These are phyloP conservation scores for Geococcyx californianus DNA, from an alignment of 2,113 vertebrate genomes.

Conservation along the genomic window DNA sequence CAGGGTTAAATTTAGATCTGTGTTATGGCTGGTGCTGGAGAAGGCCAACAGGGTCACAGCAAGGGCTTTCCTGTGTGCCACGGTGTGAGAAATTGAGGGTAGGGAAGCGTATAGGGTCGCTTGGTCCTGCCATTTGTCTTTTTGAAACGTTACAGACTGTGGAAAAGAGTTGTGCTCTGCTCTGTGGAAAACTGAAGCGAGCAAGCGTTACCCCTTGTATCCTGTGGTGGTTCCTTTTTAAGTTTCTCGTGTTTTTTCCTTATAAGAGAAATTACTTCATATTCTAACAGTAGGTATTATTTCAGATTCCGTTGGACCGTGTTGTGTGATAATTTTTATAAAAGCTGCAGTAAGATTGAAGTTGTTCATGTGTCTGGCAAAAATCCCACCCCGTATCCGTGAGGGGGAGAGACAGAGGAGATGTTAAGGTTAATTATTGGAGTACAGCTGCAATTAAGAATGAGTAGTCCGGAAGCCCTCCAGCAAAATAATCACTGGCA, in stretches of 20 bases:
- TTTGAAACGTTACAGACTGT: not conserved
- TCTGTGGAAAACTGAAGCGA: not conserved
- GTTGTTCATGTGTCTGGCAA: not conserved
- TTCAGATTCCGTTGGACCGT: not conserved
- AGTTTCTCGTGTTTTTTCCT: not conserved
- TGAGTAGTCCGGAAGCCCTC: slow-evolving; percentile 47
- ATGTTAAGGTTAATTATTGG: slow-evolving; percentile 32
- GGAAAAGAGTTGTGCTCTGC: not conserved
- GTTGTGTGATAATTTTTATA: not conserved
- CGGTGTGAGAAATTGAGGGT: not conserved
- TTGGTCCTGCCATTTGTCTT: not conserved
- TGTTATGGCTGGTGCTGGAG: not conserved
- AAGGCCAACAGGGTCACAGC: not conserved
- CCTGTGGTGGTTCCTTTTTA: not conserved
- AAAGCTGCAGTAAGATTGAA: not conserved
- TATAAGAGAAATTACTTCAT: not conserved
- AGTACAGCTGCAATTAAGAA: slow-evolving; percentile 44
- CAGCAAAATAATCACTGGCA: not conserved
- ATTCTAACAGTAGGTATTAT: not conserved
- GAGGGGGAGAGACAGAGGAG: not conserved
- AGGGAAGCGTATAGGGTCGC: not conserved
- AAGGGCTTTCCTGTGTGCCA: not conserved
- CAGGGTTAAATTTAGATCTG: slow-evolving; percentile 18
- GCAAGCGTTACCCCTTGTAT: not conserved
- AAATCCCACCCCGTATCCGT: not conserved